A percentile compares a stretch with the other conserved stretches of the same genome.
Evolutionary conservation across 2,797 vertebrate genomes (phyloP).

Genomic region (Propithecus perrieri): DNA sequence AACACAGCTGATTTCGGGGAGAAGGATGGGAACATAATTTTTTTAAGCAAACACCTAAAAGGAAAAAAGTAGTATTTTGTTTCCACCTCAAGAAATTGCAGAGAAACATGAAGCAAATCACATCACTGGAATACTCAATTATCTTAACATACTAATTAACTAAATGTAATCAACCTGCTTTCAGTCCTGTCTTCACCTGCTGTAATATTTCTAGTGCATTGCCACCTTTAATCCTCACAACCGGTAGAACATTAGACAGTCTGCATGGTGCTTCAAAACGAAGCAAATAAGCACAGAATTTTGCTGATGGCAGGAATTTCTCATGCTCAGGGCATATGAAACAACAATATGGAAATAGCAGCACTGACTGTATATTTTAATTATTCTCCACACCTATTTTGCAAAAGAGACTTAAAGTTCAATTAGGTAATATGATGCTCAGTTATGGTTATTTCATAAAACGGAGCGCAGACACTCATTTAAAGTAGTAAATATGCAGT

Average conservation of each 20-base stretch:
- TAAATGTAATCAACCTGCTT: conserved; percentile 73
- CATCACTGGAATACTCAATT: conserved; percentile 72
- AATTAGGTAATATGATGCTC: conserved; percentile 54
- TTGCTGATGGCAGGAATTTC: conserved; percentile 84
- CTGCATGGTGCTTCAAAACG: conserved; percentile 69
- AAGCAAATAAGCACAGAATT: conserved; percentile 81
- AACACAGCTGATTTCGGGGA: conserved; percentile 51
- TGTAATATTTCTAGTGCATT: conserved; percentile 48
- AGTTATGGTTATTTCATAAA: conserved; percentile 70
- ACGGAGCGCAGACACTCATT: conserved; percentile 64
- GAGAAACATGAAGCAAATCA: conserved; percentile 76
- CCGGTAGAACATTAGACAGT: conserved; percentile 67
- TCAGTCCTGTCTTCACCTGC: conserved; percentile 75
- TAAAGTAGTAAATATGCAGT: conserved; percentile 76
- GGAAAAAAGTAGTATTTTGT: conserved; percentile 62
- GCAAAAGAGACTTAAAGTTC: conserved; percentile 74
- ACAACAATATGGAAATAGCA: conserved; percentile 60
- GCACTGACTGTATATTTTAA: conserved; percentile 68
- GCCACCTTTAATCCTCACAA: conserved; percentile 64
- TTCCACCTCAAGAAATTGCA: conserved; percentile 71
- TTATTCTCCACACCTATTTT: conserved; percentile 72
- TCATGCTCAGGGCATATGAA: conserved; percentile 71
- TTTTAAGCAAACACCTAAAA: conserved; percentile 69
- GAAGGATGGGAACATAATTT: not conserved
- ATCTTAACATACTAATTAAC: conserved; percentile 74